Percentiles rank a stretch among this genome's conserved stretches.
Evolutionary conservation across 1,140 invertebrate genomes (phyloP).

Genomic region (Bicyclus anynana): DNA sequence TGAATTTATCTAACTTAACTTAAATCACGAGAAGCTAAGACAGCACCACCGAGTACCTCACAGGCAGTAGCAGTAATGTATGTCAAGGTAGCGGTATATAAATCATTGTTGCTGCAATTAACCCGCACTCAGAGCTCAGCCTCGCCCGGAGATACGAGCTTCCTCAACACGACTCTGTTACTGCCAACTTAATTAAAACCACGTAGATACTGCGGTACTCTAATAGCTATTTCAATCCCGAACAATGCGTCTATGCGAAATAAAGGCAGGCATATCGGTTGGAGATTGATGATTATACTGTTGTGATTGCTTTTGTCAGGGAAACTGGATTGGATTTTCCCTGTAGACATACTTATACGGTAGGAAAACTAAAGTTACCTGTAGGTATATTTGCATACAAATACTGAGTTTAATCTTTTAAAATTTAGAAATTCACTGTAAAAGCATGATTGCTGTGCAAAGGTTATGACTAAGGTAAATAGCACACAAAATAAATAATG

Average conservation of each 20-base stretch:
- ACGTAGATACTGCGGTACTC: slow-evolving; percentile 23
- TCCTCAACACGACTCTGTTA: slow-evolving; percentile 8
- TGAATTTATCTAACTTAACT: slow-evolving; percentile 2
- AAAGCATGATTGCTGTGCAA: too few relatives aligned
- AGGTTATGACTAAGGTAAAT: too few relatives aligned
- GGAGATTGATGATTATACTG: neutral
- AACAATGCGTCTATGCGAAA: slow-evolving; percentile 3
- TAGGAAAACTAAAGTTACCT: too few relatives aligned
- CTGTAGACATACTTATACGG: too few relatives aligned
- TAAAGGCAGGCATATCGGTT: neutral
- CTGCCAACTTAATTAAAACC: slow-evolving; percentile 45
- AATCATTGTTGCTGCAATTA: slow-evolving; percentile 8
- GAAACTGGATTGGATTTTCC: neutral
- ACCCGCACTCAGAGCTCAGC: neutral
- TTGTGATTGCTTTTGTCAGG: neutral
- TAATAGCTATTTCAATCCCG: slow-evolving; percentile 19
- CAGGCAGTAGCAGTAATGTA: slow-evolving; percentile 1
- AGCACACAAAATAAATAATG: too few relatives aligned
- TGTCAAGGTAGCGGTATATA: slow-evolving; percentile 5
- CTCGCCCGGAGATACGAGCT: slow-evolving; percentile 5
- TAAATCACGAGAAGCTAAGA: neutral
- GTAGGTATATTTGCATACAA: too few relatives aligned
- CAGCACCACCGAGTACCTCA: neutral
- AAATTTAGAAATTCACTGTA: too few relatives aligned
- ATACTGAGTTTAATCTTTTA: too few relatives aligned